Conservation (phyloP, 2,113 vertebrate species). For the Tachycineta bicolor region DNA sequence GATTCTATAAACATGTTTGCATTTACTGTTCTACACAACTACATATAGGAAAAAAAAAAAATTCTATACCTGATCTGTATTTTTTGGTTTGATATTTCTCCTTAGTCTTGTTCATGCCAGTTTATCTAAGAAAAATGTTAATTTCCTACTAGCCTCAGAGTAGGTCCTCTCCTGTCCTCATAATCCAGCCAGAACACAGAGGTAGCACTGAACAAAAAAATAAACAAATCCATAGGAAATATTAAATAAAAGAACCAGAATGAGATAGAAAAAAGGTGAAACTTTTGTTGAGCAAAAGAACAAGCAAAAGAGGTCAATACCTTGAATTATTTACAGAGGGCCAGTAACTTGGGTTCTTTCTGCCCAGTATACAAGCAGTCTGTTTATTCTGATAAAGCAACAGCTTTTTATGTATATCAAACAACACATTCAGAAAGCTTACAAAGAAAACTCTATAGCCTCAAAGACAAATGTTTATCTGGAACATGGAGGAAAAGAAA, state of each 20-base stretch:
- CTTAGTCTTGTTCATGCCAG: background rate
- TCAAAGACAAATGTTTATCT: background rate
- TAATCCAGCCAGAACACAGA: background rate
- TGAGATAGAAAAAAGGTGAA: background rate
- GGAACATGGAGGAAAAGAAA: background rate
- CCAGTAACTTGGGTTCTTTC: background rate
- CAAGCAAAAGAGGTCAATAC: background rate
- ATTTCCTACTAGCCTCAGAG: background rate
- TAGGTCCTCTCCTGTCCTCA: background rate
- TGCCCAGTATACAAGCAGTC: background rate
- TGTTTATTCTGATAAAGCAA: conserved; percentile 4
- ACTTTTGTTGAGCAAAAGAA: background rate
- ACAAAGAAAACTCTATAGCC: background rate
- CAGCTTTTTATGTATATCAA: background rate
- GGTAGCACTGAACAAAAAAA: background rate
- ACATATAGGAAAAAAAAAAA: background rate
- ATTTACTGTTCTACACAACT: background rate
- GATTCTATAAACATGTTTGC: background rate
- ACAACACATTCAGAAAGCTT: background rate
- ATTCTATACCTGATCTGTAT: background rate
- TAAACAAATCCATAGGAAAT: background rate
- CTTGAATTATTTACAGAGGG: background rate
- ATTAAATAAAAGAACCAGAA: background rate
- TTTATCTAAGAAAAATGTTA: background rate
- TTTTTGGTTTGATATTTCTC: background rate